Evolutionary conservation across 1,140 invertebrate genomes (phyloP), one percentile per base, ranked within the genome.

Genomic region (Teleopsis dalmanni): DNA sequence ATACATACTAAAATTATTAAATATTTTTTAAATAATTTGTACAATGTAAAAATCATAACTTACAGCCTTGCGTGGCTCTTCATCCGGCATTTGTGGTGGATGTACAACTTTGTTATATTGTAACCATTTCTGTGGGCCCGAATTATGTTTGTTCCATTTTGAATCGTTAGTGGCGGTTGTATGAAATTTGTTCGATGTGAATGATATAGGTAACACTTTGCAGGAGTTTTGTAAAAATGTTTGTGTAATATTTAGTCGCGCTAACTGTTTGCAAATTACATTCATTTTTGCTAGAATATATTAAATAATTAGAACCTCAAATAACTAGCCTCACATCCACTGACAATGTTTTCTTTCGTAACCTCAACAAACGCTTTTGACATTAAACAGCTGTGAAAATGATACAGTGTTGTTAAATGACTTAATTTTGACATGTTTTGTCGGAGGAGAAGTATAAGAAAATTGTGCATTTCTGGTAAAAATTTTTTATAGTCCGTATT

Each of bases 1-100:
- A 92, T 1, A 95, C 79, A 76, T 81, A 94, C 90, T 91, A 62
- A 47, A 83, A 83, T 47, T 2, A 22, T 14, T 22, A 18, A 5
- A 14, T 37, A 37, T 19, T 19, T 16, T 19, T 37, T 22, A n/a
- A n/a, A n/a, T n/a, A n/a, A n/a, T 45, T 35, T 2, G 19, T 16
- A 18, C n/a, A 19, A 33, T 31, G 27, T 7, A 7, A 52, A 47
- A 62, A 60, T 60, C 51, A 37, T 57, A 23, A 78, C 78, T 83
- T 76, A 93, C 91, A 16, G 90, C 89, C 47, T 87, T 88, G 68
- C 90, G 76, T 40, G 75, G 77, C 63, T 81, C 76, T 75, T 93
- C 90, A n/a, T 77, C 79, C 5, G 76, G 73, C 29, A 55, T 36
- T 73, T 88, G 86, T 29, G 88, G 87, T 31, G 88, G 87, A 75